Percentiles rank a stretch among this genome's conserved stretches.
phyloP scores from a whole-genome alignment of 2,113 vertebrate genomes.

The Oryzias woworae region DNA sequence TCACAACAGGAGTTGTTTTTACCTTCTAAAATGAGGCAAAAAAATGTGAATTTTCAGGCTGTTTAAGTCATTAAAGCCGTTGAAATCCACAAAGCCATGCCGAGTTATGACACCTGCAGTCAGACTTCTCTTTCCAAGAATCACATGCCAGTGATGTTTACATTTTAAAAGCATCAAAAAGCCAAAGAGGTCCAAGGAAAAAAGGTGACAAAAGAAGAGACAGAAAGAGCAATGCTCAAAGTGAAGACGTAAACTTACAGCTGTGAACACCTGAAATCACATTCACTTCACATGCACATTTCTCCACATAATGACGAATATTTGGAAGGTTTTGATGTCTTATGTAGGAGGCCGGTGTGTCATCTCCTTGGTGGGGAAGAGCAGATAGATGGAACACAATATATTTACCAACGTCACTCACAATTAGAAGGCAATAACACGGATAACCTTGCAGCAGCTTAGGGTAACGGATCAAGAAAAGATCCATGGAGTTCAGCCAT shows the following conservation, averaged over 20 bases:
- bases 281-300: slow-evolving; percentile 39
- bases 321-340: slow-evolving; percentile 14
- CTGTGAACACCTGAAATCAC: slow-evolving; percentile 63
- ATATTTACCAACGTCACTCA: slow-evolving; percentile 46
- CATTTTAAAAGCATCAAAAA: slow-evolving; percentile 35
- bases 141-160: slow-evolving; percentile 60
- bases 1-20: slow-evolving; percentile 29
- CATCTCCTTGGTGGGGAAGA: slow-evolving; percentile 3
- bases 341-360: neutral
- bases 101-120: slow-evolving; percentile 64
- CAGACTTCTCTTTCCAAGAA: slow-evolving; percentile 49
- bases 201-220: slow-evolving; percentile 15
- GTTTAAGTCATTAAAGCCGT: slow-evolving; percentile 54
- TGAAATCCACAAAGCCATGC: slow-evolving; percentile 50
- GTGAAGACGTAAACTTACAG: slow-evolving; percentile 47
- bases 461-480: slow-evolving; percentile 50
- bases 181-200: slow-evolving; percentile 26
- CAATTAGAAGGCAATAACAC: slow-evolving; percentile 52
- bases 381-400: slow-evolving; percentile 9
- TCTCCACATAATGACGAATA: slow-evolving; percentile 5
- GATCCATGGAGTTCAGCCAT: slow-evolving; percentile 49
- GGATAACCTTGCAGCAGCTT: slow-evolving; percentile 50
- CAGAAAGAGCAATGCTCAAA: slow-evolving; percentile 9
- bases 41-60: slow-evolving; percentile 25
- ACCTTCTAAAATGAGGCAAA: slow-evolving; percentile 18